Conservation (phyloP, 2,113 vertebrate species). For the Ceyx melanurus region DNA sequence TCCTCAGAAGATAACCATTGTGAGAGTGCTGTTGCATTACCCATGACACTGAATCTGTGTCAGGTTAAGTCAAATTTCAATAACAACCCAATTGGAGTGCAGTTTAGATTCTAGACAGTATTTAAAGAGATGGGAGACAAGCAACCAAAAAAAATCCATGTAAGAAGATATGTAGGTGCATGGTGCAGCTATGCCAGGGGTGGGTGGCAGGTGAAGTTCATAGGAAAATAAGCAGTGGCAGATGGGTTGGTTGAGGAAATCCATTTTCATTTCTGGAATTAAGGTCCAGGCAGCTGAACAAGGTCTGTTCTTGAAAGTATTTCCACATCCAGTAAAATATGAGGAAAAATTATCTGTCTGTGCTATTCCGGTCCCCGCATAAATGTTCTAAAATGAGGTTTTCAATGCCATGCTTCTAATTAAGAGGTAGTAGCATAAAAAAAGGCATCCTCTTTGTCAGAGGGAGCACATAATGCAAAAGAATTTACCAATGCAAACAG, state of each 20-base stretch:
- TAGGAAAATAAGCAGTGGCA: background rate
- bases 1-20: background rate
- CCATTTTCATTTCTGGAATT: background rate
- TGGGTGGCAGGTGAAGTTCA: background rate
- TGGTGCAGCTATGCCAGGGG: background rate
- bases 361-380: background rate
- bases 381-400: constrained; percentile 12
- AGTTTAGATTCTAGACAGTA: background rate
- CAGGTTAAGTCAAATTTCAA: background rate
- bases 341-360: background rate
- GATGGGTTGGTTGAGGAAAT: background rate
- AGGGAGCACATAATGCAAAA: background rate
- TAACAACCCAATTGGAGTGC: background rate
- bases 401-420: background rate
- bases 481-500: background rate
- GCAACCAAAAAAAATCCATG: fast-evolving
- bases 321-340: background rate
- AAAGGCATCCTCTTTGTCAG: background rate
- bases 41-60: fast-evolving
- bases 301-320: background rate
- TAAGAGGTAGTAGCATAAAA: background rate
- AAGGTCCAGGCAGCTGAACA: background rate
- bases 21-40: background rate
- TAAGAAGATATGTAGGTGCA: background rate
- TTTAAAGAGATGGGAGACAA: background rate